Conservation (phyloP, 2,797 vertebrate genomes). For the Lycodopsis pacificus region DNA sequence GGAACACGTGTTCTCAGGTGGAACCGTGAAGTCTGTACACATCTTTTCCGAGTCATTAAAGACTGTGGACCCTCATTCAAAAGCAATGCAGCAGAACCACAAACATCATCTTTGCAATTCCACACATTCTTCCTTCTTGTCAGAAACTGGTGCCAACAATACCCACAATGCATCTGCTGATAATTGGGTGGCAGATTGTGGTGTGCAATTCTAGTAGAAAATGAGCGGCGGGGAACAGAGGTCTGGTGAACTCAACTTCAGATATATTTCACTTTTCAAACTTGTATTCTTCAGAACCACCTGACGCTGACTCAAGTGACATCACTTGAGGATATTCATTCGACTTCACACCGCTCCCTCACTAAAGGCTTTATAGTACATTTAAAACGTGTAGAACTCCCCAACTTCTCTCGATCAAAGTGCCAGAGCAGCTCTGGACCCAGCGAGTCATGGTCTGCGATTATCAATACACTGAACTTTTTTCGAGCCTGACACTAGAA, state of each 20-base stretch:
- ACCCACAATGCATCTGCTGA: neutral
- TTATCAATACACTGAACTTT: neutral
- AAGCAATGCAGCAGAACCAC: neutral
- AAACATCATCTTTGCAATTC: neutral
- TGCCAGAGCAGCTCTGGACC: neutral
- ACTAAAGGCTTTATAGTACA: neutral
- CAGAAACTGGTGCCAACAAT: neutral
- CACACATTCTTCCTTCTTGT: neutral
- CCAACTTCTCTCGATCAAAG: neutral
- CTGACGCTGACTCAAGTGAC: neutral
- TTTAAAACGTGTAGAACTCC: neutral
- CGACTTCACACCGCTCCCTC: neutral
- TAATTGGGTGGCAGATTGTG: neutral
- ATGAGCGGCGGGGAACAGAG: neutral
- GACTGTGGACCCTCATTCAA: neutral
- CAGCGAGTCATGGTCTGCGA: too few species aligned
- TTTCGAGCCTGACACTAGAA: neutral
- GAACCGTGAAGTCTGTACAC: neutral
- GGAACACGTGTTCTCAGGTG: neutral
- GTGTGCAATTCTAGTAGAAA: neutral
- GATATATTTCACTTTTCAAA: neutral
- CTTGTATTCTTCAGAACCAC: neutral
- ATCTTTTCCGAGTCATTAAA: neutral
- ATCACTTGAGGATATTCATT: neutral
- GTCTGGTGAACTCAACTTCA: neutral